phyloP scores from a whole-genome alignment of 2,113 vertebrate genomes.

The Amphiprion ocellaris region DNA sequence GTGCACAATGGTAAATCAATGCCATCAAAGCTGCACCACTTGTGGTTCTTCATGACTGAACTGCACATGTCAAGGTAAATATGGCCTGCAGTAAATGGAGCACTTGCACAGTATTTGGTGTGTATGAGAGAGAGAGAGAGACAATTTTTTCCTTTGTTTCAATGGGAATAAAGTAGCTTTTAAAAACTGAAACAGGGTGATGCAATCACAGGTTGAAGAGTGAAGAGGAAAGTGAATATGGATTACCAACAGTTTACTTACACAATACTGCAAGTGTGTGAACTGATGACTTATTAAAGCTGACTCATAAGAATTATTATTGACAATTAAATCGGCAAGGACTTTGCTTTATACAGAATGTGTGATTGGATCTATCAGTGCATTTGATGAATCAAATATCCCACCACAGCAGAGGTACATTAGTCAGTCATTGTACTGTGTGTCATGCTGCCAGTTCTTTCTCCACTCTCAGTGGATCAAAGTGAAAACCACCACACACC shows the following conservation, averaged over 20 bases:
- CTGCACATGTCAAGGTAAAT: constrained; percentile 38
- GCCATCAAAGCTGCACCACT: constrained; percentile 53
- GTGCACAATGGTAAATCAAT: constrained; percentile 66
- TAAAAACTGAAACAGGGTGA: constrained; percentile 15
- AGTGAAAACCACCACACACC: constrained; percentile 39
- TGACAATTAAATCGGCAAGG: constrained; percentile 31
- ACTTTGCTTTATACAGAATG: constrained; percentile 13
- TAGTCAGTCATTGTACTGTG: constrained; percentile 28
- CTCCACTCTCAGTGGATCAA: constrained; percentile 43
- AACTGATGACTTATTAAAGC: constrained; percentile 1
- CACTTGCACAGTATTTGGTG: constrained; percentile 8
- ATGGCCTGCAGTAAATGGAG: constrained; percentile 24
- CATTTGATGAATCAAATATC: constrained; percentile 62
- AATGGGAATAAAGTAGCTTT: constrained; percentile 11
- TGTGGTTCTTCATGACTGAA: constrained; percentile 39
- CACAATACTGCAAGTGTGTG: neutral
- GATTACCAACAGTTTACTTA: too few species aligned
- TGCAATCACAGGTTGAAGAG: constrained; percentile 11
- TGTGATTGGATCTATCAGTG: constrained; percentile 16
- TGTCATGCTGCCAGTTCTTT: constrained; percentile 33
- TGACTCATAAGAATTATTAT: constrained; percentile 17
- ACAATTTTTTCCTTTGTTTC: constrained; percentile 21
- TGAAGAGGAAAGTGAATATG: neutral
- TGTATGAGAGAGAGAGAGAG: neutral
- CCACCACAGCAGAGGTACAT: constrained; percentile 54